Evolutionary conservation across 2,113 vertebrate species (phyloP).

Genomic region (Oceanodroma tethys): DNA sequence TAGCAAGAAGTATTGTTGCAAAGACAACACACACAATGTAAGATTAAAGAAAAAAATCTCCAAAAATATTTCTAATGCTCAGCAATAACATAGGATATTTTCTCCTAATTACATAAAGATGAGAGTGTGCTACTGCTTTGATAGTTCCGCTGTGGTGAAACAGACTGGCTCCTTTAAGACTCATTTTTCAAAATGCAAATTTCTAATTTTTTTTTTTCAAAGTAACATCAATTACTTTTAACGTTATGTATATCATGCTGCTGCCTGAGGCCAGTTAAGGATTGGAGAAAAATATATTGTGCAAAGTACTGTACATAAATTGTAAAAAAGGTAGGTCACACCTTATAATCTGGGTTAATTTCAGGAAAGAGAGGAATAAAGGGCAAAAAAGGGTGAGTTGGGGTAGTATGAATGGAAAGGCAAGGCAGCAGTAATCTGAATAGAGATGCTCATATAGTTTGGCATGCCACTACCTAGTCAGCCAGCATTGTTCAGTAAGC

Average conservation of each 20-base stretch:
- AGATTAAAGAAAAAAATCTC: not conserved
- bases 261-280: not conserved
- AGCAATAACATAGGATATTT: not conserved
- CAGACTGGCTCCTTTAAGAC: not conserved
- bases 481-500: not conserved
- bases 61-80: not conserved
- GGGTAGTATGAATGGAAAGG: not conserved
- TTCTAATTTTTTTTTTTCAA: not conserved
- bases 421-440: not conserved
- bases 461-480: not conserved
- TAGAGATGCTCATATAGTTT: not conserved
- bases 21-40: conserved; percentile 1
- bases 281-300: not conserved
- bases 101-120: not conserved
- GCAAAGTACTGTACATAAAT: not conserved
- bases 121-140: not conserved
- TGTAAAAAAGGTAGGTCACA: not conserved
- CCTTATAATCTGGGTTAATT: not conserved
- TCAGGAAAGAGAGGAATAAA: not conserved
- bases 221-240: not conserved
- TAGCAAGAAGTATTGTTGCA: conserved; percentile 51
- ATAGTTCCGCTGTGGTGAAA: not conserved
- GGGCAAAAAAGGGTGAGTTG: not conserved
- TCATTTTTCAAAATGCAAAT: not conserved
- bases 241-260: not conserved